These are phyloP conservation scores for Pocillopora meandrina DNA, from an alignment of 92 coral and sea anemone species.

Conservation along the genomic window DNA sequence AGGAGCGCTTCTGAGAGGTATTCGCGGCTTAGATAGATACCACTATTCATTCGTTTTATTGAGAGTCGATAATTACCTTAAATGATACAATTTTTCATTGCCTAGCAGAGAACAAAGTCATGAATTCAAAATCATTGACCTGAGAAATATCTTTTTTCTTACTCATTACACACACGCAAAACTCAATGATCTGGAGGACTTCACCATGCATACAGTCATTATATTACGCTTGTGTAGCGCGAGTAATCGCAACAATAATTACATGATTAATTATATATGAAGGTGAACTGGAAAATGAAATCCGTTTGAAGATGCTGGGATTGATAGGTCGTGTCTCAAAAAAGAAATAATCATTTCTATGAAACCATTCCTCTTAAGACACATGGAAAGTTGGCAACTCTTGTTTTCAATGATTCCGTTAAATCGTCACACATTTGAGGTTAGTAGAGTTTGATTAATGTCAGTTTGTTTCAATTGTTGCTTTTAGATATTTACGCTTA, in stretches of 20 bases:
- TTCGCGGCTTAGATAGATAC: no score
- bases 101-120: not conserved
- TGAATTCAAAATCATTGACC: not conserved
- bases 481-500: conserved; percentile 14
- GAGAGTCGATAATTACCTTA: not conserved
- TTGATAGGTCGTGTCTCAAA: not conserved
- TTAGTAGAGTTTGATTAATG: not conserved
- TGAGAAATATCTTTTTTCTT: not conserved
- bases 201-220: not conserved
- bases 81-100: not conserved
- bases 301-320: not conserved
- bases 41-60: not conserved
- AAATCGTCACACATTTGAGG: no score
- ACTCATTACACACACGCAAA: not conserved
- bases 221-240: not conserved
- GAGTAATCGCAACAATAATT: no score
- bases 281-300: not conserved
- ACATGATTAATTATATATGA: not conserved
- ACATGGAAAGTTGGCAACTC: no score
- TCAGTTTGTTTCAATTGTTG: conserved; percentile 7
- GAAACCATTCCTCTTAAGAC: not conserved
- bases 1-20: no score
- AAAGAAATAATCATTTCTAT: not conserved
- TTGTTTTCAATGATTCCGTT: not conserved
- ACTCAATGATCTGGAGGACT: conserved; percentile 1